phyloP scores from a whole-genome alignment of 2,113 vertebrate species.

The Silurus meridionalis region DNA sequence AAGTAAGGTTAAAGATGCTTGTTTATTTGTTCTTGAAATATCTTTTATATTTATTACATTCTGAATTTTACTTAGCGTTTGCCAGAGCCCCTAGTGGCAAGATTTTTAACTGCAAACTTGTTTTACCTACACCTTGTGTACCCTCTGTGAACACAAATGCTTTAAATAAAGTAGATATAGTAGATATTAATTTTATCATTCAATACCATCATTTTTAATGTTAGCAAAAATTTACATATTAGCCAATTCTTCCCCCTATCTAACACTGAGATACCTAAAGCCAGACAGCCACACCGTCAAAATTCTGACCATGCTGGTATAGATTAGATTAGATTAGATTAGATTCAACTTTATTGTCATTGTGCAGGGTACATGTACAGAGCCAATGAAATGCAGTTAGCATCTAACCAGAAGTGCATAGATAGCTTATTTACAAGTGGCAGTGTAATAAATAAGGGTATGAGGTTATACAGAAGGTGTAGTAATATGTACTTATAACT shows the following conservation, averaged over 20 bases:
- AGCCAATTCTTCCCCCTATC: not conserved
- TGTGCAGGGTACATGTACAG: no score
- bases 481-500: no score
- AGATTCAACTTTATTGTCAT: no score
- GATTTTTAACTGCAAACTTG: not conserved
- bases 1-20: not conserved
- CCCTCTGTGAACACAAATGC: not conserved
- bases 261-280: not conserved
- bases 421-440: no score
- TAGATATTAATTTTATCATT: not conserved
- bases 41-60: not conserved
- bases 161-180: no score
- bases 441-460: no score
- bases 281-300: not conserved
- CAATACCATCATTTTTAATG: not conserved
- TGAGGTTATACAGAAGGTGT: no score
- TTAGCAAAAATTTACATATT: not conserved
- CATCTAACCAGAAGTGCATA: no score
- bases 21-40: not conserved
- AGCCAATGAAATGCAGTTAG: no score
- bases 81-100: not conserved
- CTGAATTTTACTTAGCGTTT: not conserved
- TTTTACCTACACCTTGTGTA: not conserved
- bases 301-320: not conserved
- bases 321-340: not conserved